Base-by-base conservation (phyloP, 2,888 invertebrate genomes). In the Pegoplata infirma region DNA sequence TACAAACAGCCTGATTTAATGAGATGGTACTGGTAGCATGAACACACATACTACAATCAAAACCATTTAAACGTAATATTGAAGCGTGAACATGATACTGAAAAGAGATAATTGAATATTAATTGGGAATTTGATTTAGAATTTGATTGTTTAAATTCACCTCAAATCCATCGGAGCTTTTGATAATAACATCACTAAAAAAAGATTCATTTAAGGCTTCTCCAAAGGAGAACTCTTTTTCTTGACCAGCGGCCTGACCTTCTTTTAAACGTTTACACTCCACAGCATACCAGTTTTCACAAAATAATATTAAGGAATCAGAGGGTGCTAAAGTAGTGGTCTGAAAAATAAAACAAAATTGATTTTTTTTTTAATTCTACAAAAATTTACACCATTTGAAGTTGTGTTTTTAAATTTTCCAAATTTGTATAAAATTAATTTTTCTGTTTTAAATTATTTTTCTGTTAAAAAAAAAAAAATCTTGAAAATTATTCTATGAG, bases 131-230 rank as follows among this genome's bases (percentile, higher is more conserved):
- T 12, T 25, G n/a, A n/a, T n/a, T n/a, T n/a, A n/a, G n/a, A n/a
- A n/a, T n/a, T n/a, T n/a, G n/a, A n/a, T n/a, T n/a, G n/a, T n/a
- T n/a, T 14, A 36, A 14, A 21, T 82, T 76, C 82, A 86, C 84
- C 82, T 85, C 85, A 69, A 84, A 58, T 19, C 85, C 86, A 69
- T 86, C 84, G 10, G 84, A 84, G 77, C 88, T 87, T 81, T 86
- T 88, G 1, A 88, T 85, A 46, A 86, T 72, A 47, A 88, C 87
- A 88, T 94, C 93, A 75, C 92, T 91, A 84, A 94, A 94, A 85
- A 92, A 93, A 0, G 92, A 92, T 82, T 93, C 92, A 81, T 92
- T 91, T 61, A 94, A 88, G 36, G 93, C 93, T 67, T 92, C 91
- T n/a, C 92, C 87, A 76, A 93, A 91, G n/a, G 92, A 92, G 85